Evolutionary conservation across 64 coral and sea anemone genomes (phyloP).

Genomic region (Montipora efflorescens): DNA sequence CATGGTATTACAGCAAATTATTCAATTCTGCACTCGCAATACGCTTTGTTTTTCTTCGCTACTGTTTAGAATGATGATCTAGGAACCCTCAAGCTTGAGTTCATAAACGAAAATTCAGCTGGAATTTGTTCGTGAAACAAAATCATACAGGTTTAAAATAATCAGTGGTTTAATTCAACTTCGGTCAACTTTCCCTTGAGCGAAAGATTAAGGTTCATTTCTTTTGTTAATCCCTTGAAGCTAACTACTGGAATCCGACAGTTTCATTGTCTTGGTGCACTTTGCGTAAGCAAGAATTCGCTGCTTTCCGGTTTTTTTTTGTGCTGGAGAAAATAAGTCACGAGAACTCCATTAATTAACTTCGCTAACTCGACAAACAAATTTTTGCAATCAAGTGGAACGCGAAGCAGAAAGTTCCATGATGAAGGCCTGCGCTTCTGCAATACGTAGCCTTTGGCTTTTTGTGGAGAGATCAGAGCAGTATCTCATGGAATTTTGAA

Average conservation of each 20-base stretch:
- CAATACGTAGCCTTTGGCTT: neutral
- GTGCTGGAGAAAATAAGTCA: neutral
- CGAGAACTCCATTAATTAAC: neutral
- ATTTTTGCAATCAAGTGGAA: neutral
- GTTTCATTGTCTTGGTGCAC: neutral
- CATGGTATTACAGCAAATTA: too few relatives aligned
- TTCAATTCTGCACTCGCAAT: too few relatives aligned
- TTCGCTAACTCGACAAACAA: neutral
- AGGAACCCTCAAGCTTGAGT: too few relatives aligned
- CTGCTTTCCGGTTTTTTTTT: neutral
- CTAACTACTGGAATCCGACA: neutral
- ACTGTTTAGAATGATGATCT: too few relatives aligned
- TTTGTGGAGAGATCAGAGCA: neutral
- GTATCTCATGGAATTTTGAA: constrained; percentile 27
- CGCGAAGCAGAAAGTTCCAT: neutral
- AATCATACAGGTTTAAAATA: neutral
- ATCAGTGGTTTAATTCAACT: too few relatives aligned
- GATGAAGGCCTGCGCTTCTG: neutral
- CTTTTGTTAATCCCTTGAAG: neutral
- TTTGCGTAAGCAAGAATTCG: neutral
- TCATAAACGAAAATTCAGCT: too few relatives aligned
- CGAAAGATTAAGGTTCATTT: too few relatives aligned
- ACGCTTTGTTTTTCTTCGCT: too few relatives aligned
- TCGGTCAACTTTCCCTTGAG: too few relatives aligned
- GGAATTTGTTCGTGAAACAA: neutral